phyloP scores from a whole-genome alignment of 2,888 invertebrate species.

The Plutella xylostella region DNA sequence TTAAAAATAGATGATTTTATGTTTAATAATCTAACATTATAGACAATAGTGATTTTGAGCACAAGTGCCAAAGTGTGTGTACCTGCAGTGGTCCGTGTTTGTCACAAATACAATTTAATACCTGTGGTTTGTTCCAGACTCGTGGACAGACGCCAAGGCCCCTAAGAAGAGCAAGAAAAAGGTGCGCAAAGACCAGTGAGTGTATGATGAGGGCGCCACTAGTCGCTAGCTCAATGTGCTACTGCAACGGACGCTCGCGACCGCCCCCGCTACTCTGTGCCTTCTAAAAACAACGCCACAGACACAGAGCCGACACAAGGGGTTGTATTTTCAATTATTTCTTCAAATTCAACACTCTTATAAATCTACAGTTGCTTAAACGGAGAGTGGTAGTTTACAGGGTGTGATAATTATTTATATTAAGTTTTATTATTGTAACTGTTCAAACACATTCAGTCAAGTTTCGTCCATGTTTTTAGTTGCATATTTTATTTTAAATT shows the following conservation, averaged over 20 bases:
- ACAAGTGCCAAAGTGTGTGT: no score
- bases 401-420: conserved; percentile 51
- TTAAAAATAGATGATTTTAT: no score
- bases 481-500: conserved; percentile 62
- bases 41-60: no score
- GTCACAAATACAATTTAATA: background rate
- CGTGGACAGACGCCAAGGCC: conserved; percentile 79
- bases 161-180: conserved; percentile 83
- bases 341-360: background rate
- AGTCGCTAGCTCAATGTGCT: conserved; percentile 49
- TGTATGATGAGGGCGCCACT: conserved; percentile 32
- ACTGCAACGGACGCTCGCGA: background rate
- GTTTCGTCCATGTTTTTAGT: conserved; percentile 66
- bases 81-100: no score
- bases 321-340: background rate
- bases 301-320: background rate
- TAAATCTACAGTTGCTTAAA: background rate
- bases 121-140: conserved; percentile 58
- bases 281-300: background rate
- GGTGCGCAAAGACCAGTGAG: conserved; percentile 79
- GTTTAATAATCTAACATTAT: no score
- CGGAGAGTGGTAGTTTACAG: conserved; percentile 45
- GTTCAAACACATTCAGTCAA: conserved; percentile 58
- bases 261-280: background rate
- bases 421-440: conserved; percentile 36